phyloP scores from a whole-genome alignment of 2,113 vertebrate species.

The Suricata suricatta region DNA sequence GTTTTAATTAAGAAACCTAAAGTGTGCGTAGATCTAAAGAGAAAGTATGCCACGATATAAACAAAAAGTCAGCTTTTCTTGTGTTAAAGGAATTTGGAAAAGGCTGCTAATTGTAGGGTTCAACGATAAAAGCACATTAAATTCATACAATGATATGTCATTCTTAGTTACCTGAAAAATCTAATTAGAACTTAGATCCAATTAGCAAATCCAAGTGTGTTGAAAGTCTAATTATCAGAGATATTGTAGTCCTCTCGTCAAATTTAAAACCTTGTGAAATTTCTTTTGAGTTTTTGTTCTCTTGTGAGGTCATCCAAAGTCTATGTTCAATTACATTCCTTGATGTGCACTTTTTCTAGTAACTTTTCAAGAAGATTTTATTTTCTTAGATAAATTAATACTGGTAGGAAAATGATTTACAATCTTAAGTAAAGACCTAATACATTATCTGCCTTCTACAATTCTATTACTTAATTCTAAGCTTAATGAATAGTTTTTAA shows the following conservation, averaged over 20 bases:
- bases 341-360: constrained; percentile 72
- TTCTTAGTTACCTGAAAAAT: constrained; percentile 83
- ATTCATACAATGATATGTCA: constrained; percentile 77
- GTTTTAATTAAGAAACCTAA: constrained; percentile 58
- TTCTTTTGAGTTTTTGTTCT: constrained; percentile 75
- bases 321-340: constrained; percentile 69
- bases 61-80: constrained; percentile 61
- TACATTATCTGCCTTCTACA: constrained; percentile 56
- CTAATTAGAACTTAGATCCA: constrained; percentile 84
- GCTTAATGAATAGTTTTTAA: constrained; percentile 56
- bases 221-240: constrained; percentile 80
- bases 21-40: background rate
- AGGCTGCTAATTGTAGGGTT: constrained; percentile 54
- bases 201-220: constrained; percentile 83
- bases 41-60: constrained; percentile 15
- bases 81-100: constrained; percentile 66
- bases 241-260: constrained; percentile 70
- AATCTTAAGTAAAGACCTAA: background rate
- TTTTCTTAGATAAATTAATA: constrained; percentile 26
- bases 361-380: constrained; percentile 51
- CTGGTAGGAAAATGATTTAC: background rate
- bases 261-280: constrained; percentile 75
- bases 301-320: constrained; percentile 74
- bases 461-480: constrained; percentile 67
- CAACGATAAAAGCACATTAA: constrained; percentile 77